Evolutionary conservation across 2,888 invertebrate species (phyloP).

Genomic region (Himalopsyche anomala): DNA sequence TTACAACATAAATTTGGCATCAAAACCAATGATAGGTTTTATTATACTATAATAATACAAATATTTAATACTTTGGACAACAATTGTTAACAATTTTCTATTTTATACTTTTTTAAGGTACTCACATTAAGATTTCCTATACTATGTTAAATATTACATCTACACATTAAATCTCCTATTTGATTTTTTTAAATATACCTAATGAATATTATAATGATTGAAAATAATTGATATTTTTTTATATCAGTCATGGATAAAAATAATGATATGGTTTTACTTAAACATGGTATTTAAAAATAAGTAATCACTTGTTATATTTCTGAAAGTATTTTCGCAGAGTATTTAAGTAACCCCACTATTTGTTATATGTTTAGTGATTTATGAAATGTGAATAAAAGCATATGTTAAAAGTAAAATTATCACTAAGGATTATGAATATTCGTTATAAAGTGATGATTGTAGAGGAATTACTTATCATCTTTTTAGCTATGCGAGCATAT

Average conservation of each 20-base stretch:
- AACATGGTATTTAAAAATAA: too few species aligned
- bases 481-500: too few species aligned
- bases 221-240: constrained; percentile 35
- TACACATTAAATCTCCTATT: not conserved
- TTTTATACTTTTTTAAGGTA: not conserved
- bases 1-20: constrained; percentile 22
- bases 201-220: not conserved
- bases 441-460: too few species aligned
- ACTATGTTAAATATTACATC: not conserved
- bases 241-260: constrained; percentile 35
- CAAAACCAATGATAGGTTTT: constrained; percentile 14
- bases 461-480: too few species aligned
- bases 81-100: not conserved
- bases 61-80: constrained; percentile 22
- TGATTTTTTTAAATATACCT: not conserved
- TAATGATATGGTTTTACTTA: constrained; percentile 23
- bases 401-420: too few species aligned
- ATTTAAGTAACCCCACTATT: too few species aligned
- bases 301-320: too few species aligned
- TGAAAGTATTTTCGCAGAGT: too few species aligned
- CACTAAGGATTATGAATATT: too few species aligned
- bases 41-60: constrained; percentile 2
- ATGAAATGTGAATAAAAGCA: too few species aligned
- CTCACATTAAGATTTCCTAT: not conserved
- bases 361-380: too few species aligned